Evolutionary conservation across 2,888 invertebrate genomes (phyloP), one percentile per base, ranked within the genome.

Genomic region (Pteria penguin): DNA sequence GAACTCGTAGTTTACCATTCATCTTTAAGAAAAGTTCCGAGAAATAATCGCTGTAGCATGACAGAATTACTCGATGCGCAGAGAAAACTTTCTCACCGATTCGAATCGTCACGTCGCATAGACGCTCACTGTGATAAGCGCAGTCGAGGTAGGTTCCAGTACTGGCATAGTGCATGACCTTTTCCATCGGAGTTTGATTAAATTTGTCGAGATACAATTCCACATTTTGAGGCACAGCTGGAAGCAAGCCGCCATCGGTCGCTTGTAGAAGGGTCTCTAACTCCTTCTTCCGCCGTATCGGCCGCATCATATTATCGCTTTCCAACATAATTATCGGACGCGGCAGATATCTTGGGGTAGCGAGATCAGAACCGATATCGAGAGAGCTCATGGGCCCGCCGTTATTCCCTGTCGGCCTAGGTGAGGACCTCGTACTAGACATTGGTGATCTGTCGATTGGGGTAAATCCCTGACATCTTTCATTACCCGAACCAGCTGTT

Each of bases 251-350:
- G 45, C 18, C 45, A 18, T 31, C 18, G 61, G 61, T 31, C 4
- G 31, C 31, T 18, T 2, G n/a, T 5, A n/a, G 14, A 11, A 26
- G 58, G n/a, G 22, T 58, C 26, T 26, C 22, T 14, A 26, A 26
- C 24, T 58, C 27, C 58, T 65, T 33, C 1, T 36, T 65, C 22
- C 24, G 45, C 22, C 5, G 33, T 2, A 65, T 45, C 1, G 65
- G n/a, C 3, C 45, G 32, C 0, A 65, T 36, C 5, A 27, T 65
- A 26, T 65, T 65, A 26, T 65, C 65, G 24, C 45, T 45, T 24
- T 65, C 36, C 24, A 65, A 32, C 45, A 36, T 65, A 22, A 65
- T 26, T 24, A 65, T 32, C 31, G 65, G 65, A 5, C 65, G 65
- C 11, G 65, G 24, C 4, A 36, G 45, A 24, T 29, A 31, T 61